Base-by-base conservation (phyloP, 2,797 vertebrate genomes). In the Acrocephalus scirpaceus region DNA sequence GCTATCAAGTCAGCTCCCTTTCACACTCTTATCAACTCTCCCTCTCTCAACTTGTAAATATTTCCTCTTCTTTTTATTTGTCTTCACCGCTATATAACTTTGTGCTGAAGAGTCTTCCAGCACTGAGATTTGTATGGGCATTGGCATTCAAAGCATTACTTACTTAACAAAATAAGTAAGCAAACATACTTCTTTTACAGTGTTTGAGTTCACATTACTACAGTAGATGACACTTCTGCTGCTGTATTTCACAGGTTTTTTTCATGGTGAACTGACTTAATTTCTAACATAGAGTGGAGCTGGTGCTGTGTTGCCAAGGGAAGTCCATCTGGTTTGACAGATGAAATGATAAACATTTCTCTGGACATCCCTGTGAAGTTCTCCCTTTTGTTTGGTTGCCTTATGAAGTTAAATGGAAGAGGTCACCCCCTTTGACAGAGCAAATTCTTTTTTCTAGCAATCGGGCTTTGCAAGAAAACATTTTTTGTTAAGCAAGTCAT, bases 401-500 rank as follows among this genome's bases (percentile, higher is more conserved):
- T 86, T 57, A 30, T 72, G 69, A 93, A 75, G 60, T 88, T 84
- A 87, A 92, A 72, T 78, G 69, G 75, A 90, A 73, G 87, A 89
- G 72, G 78, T 78, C 80, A 86, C 34, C 82, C 75, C 64, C 79
- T 95, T 84, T 87, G 80, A 96, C 50, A 91, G 81, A 94, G 38
- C 53, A 83, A 29, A 53, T 56, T 81, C 69, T 83, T 93, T 95
- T 95, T 88, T 73, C 84, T 69, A 92, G 92, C 75, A 88, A 58
- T 54, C n/a, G 60, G 77, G 67, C 85, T 82, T 93, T 78, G 87
- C 45, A 51, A 92, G 97, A 96, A 97, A 97, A 95, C 89, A 91
- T 92, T 96, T 96, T 96, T 95, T 95, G 95, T 95, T 94, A 93
- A 97, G 79, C 85, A 96, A 97, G 96, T 97, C 95, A 96, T 96